Percentiles rank a stretch among this genome's conserved stretches.
These are phyloP conservation scores for Meriones psammophilus DNA, from an alignment of 2,797 vertebrate species.

Conservation along the genomic window DNA sequence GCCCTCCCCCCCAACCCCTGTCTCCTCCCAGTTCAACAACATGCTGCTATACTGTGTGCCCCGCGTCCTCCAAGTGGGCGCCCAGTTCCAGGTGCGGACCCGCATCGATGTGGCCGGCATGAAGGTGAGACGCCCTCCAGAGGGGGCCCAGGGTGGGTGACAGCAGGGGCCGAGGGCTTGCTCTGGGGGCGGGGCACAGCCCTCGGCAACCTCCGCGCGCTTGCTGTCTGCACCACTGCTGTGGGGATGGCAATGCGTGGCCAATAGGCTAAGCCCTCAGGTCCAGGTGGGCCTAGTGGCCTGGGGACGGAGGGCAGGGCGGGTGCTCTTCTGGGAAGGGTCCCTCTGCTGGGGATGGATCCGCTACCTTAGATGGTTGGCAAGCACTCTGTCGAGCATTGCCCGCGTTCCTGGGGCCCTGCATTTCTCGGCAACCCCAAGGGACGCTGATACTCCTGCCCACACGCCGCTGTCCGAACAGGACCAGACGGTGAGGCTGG, in stretches of 20 bases:
- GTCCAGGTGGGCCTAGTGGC: not conserved
- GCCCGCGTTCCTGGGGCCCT: not conserved
- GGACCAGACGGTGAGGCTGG: too few species aligned
- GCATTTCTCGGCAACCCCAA: not conserved
- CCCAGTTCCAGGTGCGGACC: slow-evolving; percentile 92
- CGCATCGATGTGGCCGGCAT: slow-evolving; percentile 92
- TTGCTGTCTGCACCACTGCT: not conserved
- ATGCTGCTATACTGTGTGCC: slow-evolving; percentile 94
- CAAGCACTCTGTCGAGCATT: not conserved
- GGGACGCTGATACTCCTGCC: not conserved
- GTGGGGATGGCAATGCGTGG: not conserved
- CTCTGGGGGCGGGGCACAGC: not conserved
- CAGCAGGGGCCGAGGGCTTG: not conserved
- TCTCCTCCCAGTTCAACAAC: slow-evolving; percentile 93
- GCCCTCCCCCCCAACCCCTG: rapidly evolving
- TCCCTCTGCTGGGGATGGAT: not conserved
- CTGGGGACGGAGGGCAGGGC: too few species aligned
- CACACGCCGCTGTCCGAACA: not conserved
- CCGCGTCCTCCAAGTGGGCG: slow-evolving; percentile 93
- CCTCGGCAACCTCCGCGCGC: too few species aligned
- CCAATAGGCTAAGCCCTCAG: not conserved
- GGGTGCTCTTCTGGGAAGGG: not conserved
- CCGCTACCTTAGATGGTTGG: not conserved
- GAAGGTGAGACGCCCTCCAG: slow-evolving; percentile 88
- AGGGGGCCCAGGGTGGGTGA: rapidly evolving